phyloP scores from a whole-genome alignment of 2,888 invertebrate genomes.

The Stramonita haemastoma region DNA sequence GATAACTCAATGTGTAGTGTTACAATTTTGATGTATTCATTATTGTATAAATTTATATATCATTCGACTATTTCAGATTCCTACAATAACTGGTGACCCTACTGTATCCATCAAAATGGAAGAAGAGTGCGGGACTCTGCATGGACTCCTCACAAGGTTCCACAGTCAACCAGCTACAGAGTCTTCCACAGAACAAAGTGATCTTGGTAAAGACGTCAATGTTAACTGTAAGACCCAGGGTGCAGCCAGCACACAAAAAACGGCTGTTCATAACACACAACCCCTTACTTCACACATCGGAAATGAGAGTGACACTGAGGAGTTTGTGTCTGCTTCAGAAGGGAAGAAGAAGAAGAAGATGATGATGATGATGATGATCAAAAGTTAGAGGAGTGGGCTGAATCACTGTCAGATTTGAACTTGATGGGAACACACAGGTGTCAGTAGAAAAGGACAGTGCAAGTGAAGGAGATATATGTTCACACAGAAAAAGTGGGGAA shows the following conservation, averaged over 20 bases:
- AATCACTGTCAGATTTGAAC: neutral
- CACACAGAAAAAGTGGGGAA: neutral
- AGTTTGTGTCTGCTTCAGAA: slow-evolving; percentile 36
- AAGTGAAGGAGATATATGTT: neutral
- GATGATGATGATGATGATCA: slow-evolving; percentile 40
- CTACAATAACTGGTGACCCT: neutral
- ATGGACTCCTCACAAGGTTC: neutral
- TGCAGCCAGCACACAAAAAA: neutral
- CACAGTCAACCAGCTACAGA: neutral
- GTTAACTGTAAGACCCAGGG: neutral
- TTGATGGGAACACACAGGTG: neutral
- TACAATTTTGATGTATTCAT: too few species aligned
- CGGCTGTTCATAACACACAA: neutral
- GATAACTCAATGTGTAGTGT: too few species aligned
- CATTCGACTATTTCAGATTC: neutral
- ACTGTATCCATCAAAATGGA: neutral
- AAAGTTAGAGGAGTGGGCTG: slow-evolving; percentile 20
- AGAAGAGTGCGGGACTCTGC: neutral
- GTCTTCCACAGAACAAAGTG: neutral
- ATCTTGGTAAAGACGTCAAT: neutral
- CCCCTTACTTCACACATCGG: neutral
- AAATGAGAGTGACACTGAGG: slow-evolving; percentile 30
- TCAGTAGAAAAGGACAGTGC: slow-evolving; percentile 17
- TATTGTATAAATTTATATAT: too few species aligned
- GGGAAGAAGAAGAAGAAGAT: slow-evolving; percentile 42